These are phyloP conservation scores for Aselliscus stoliczkanus DNA, from an alignment of 2,797 vertebrate species.

Conservation along the genomic window DNA sequence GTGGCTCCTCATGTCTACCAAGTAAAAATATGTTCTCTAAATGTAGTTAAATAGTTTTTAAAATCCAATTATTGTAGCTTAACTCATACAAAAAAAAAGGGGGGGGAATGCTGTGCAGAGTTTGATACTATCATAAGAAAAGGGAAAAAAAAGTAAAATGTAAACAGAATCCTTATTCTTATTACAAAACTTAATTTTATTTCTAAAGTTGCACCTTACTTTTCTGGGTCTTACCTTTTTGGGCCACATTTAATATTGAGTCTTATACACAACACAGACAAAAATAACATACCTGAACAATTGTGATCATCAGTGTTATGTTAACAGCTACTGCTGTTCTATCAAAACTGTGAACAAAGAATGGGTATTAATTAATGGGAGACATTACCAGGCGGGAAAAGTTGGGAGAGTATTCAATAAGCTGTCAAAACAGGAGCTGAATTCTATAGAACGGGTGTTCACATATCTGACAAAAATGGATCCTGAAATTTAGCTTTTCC, in stretches of 20 bases:
- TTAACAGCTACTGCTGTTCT: conserved; percentile 65
- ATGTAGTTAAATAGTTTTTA: not conserved
- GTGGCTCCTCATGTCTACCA: not conserved
- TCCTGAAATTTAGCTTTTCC: conserved; percentile 68
- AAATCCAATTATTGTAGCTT: not conserved
- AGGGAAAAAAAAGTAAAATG: conserved; percentile 23
- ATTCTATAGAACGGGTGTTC: conserved; percentile 70
- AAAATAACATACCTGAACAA: conserved; percentile 66
- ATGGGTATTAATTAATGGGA: conserved; percentile 77
- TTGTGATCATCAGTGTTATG: conserved; percentile 67
- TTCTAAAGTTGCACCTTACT: conserved; percentile 28
- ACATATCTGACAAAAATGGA: conserved; percentile 77
- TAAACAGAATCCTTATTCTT: conserved; percentile 15
- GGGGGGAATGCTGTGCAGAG: not conserved
- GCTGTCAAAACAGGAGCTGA: conserved; percentile 77
- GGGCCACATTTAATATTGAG: conserved; percentile 27
- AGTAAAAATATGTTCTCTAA: conserved; percentile 1
- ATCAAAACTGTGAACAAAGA: conserved; percentile 73
- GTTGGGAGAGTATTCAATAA: conserved; percentile 71
- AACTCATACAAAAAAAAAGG: not conserved
- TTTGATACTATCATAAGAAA: not conserved
- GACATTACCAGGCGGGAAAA: conserved; percentile 67
- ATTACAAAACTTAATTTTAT: conserved; percentile 44
- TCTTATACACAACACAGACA: conserved; percentile 16
- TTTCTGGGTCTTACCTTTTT: too few species aligned